Conservation (phyloP, 37 sponge, comb jelly and placozoan genomes). For the Bolinopsis microptera region DNA sequence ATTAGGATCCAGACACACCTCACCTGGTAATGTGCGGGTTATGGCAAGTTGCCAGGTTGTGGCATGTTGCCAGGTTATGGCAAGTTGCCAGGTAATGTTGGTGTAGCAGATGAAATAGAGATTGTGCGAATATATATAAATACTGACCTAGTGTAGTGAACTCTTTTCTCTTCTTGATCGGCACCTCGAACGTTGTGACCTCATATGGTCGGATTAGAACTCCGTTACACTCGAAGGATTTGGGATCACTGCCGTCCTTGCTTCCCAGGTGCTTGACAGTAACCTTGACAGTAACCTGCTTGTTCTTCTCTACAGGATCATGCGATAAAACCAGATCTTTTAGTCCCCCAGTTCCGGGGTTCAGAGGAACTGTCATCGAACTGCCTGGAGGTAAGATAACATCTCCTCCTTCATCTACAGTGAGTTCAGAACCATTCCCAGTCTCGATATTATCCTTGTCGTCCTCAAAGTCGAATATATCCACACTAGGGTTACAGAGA, state of each 20-base stretch:
- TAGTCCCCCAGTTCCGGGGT: constrained; percentile 37
- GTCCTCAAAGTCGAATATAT: background rate
- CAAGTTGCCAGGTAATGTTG: too few species aligned
- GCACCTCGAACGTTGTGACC: background rate
- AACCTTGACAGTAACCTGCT: background rate
- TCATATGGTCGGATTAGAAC: background rate
- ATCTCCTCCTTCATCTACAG: background rate
- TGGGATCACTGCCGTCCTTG: constrained; percentile 37
- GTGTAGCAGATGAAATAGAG: too few species aligned
- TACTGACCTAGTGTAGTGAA: background rate
- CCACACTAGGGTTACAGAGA: background rate
- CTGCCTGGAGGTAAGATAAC: constrained; percentile 6
- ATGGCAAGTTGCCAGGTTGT: too few species aligned
- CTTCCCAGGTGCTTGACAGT: constrained; percentile 21
- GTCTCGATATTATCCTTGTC: background rate
- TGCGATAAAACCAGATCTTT: constrained; percentile 4
- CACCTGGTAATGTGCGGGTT: constrained; percentile 20
- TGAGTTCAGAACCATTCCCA: background rate
- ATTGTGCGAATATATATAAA: background rate
- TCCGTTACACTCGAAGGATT: constrained; percentile 51
- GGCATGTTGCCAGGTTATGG: too few species aligned
- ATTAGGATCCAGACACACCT: constrained; percentile 50
- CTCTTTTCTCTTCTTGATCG: background rate
- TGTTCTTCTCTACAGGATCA: background rate
- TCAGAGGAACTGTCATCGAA: constrained; percentile 7